A percentile compares a stretch with the other conserved stretches of the same genome.
Conservation (phyloP, 2,888 invertebrate species). For the Lymantria monacha region DNA sequence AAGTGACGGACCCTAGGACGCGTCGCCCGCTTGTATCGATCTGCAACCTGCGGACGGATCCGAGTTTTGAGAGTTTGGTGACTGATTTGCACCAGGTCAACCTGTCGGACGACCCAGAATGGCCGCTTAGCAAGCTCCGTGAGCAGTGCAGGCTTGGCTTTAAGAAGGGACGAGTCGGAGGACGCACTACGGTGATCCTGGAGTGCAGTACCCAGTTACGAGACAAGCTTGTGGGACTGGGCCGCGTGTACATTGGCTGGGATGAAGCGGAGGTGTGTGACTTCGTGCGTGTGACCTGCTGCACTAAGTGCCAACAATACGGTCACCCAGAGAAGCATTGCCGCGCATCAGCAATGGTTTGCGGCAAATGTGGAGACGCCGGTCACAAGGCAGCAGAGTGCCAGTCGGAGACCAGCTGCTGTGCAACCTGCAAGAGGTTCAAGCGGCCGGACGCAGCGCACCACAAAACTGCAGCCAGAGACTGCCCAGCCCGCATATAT, state of each 20-base stretch:
- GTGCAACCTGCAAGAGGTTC: conserved; percentile 32
- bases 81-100: neutral
- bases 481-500: conserved; percentile 20
- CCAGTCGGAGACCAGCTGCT: neutral
- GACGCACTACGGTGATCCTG: neutral
- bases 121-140: neutral
- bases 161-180: neutral
- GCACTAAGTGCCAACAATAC: conserved; percentile 36
- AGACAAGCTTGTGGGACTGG: neutral
- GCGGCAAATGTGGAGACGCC: conserved; percentile 24
- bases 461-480: conserved; percentile 18
- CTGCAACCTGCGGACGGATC: neutral
- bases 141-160: neutral
- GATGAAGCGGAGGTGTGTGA: conserved; percentile 12
- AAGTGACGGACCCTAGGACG: neutral
- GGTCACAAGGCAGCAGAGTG: conserved; percentile 22
- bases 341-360: conserved; percentile 3
- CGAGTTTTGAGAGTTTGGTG: too few species aligned
- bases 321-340: conserved; percentile 39
- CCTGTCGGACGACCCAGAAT: neutral
- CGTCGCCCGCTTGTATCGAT: neutral
- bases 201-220: neutral
- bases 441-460: neutral
- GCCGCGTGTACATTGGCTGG: conserved; percentile 21
- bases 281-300: conserved; percentile 21